Conservation (phyloP, 2,797 vertebrate species). For the Fistularia tabacaria region DNA sequence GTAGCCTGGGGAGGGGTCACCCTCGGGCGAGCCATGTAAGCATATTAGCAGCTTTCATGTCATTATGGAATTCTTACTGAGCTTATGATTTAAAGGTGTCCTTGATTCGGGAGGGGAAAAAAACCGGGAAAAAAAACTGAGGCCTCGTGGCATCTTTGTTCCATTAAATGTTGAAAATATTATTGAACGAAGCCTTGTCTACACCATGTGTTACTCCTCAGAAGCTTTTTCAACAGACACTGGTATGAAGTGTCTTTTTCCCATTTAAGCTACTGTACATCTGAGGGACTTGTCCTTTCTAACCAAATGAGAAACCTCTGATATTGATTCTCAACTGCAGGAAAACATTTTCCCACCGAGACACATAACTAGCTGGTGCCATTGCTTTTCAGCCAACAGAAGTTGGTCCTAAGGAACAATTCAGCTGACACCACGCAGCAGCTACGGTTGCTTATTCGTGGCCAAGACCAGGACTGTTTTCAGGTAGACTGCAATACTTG, state of each 20-base stretch:
- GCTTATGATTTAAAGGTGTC: too few species aligned
- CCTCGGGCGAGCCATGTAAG: constrained; percentile 89
- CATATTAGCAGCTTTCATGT: constrained; percentile 30
- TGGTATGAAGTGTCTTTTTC: constrained; percentile 48
- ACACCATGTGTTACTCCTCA: constrained; percentile 45
- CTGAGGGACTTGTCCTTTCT: constrained; percentile 9
- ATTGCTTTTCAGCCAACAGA: constrained; percentile 84
- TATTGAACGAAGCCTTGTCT: constrained; percentile 48
- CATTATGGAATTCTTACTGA: constrained; percentile 15
- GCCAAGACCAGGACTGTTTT: constrained; percentile 96
- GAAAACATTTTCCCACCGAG: too few species aligned
- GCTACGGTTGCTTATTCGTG: constrained; percentile 87
- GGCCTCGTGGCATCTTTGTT: constrained; percentile 35
- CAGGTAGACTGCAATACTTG: constrained; percentile 74
- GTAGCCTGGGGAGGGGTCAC: constrained; percentile 91
- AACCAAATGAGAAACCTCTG: too few species aligned
- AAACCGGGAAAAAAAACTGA: constrained; percentile 20
- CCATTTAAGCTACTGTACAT: background rate
- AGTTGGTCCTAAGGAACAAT: constrained; percentile 88
- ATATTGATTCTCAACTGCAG: too few species aligned
- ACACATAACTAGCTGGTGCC: background rate
- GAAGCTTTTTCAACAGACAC: constrained; percentile 46
- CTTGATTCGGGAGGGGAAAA: too few species aligned
- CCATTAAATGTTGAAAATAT: constrained; percentile 59
- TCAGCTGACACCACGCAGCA: constrained; percentile 79